These are phyloP conservation scores for Phortica okadai DNA, from an alignment of 2,888 invertebrate genomes.

Conservation along the genomic window DNA sequence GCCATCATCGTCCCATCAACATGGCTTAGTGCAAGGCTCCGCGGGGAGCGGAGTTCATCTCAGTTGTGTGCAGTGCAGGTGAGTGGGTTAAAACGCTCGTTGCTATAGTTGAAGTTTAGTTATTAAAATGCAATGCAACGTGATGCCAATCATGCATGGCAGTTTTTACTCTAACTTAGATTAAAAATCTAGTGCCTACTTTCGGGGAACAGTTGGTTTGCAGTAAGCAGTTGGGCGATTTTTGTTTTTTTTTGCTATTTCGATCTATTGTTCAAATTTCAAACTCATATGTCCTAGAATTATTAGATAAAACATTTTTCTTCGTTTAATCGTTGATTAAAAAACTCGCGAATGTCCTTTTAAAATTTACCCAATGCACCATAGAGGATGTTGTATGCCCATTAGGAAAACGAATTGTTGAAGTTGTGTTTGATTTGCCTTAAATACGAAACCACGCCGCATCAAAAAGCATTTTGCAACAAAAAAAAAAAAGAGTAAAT, in stretches of 20 bases:
- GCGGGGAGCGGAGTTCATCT: background rate
- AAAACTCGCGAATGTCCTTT: no score
- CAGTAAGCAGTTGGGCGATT: background rate
- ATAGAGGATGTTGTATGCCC: no score
- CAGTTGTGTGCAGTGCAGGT: slow-evolving; percentile 2
- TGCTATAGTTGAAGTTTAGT: background rate
- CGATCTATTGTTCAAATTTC: no score
- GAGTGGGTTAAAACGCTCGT: background rate
- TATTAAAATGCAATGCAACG: slow-evolving; percentile 29
- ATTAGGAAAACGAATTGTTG: no score
- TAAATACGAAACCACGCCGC: background rate
- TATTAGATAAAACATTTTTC: no score
- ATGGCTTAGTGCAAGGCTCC: slow-evolving; percentile 44
- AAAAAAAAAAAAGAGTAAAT: background rate
- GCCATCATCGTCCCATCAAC: slow-evolving; percentile 48
- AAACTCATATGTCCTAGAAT: no score
- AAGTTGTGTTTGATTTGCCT: no score
- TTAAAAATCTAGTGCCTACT: slow-evolving; percentile 14
- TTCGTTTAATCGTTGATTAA: no score
- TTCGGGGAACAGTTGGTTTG: background rate
- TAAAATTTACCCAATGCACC: no score
- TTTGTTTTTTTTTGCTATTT: no score
- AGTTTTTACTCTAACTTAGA: background rate
- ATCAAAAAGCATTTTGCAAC: background rate
- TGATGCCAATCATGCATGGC: background rate